Conservation (phyloP, 2,797 vertebrate species). For the Anguilla obscura region DNA sequence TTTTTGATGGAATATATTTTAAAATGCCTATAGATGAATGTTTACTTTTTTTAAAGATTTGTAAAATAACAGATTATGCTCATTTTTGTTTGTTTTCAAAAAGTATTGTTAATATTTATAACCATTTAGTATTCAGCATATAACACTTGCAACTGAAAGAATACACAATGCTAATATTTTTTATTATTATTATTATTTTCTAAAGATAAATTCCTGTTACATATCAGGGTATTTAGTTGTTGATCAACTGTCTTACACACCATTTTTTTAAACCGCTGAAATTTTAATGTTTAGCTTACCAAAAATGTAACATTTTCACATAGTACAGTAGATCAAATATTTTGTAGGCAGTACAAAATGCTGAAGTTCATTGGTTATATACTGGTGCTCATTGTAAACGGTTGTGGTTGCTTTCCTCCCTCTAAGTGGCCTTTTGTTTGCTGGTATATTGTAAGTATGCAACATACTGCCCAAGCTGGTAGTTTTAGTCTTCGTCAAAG, state of each 20-base stretch:
- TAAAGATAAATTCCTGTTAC: background rate
- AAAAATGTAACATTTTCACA: slow-evolving; percentile 10
- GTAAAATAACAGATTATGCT: slow-evolving; percentile 18
- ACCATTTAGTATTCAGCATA: slow-evolving; percentile 22
- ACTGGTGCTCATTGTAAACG: background rate
- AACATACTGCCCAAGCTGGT: slow-evolving; percentile 72
- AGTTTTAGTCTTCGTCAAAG: slow-evolving; percentile 22
- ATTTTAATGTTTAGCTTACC: slow-evolving; percentile 7
- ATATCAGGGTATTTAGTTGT: slow-evolving; percentile 29
- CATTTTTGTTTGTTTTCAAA: slow-evolving; percentile 4
- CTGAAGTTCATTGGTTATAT: background rate
- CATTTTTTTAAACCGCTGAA: slow-evolving; percentile 9
- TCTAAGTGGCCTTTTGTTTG: slow-evolving; percentile 81
- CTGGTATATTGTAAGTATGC: slow-evolving; percentile 67
- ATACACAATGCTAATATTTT: background rate
- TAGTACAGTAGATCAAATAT: background rate
- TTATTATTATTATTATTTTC: background rate
- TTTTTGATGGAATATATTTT: slow-evolving; percentile 38
- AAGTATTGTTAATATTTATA: slow-evolving; percentile 29
- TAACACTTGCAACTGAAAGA: background rate
- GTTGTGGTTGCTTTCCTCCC: background rate
- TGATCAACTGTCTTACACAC: slow-evolving; percentile 18
- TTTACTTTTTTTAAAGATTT: slow-evolving; percentile 30
- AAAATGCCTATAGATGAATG: slow-evolving; percentile 12
- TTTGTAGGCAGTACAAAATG: slow-evolving; percentile 6